phyloP scores from a whole-genome alignment of 2,797 vertebrate species.

The Melanotaenia trifasciata region DNA sequence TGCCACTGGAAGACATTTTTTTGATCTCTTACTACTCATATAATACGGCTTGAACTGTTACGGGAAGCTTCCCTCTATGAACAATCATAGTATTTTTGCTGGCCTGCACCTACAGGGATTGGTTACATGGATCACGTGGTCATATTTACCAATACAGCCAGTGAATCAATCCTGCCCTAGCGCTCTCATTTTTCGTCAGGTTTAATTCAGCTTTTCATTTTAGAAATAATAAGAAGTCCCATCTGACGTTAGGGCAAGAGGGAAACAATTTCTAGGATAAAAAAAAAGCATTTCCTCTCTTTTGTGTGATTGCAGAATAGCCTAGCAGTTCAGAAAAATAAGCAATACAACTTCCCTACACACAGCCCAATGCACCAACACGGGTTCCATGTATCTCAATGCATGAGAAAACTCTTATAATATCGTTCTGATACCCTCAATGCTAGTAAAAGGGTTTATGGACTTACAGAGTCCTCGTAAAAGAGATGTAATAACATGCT shows the following conservation, averaged over 20 bases:
- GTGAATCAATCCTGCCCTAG: slow-evolving; percentile 94
- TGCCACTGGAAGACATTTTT: slow-evolving; percentile 96
- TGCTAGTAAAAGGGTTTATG: slow-evolving; percentile 86
- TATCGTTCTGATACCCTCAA: slow-evolving; percentile 75
- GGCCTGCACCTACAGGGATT: slow-evolving; percentile 95
- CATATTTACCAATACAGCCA: slow-evolving; percentile 99
- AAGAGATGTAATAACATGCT: slow-evolving; percentile 86
- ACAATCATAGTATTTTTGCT: slow-evolving; percentile 98
- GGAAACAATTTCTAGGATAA: slow-evolving; percentile 27
- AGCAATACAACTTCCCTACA: slow-evolving; percentile 44
- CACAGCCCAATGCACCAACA: slow-evolving; percentile 40
- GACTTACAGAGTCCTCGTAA: slow-evolving; percentile 86
- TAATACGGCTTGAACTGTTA: slow-evolving; percentile 93
- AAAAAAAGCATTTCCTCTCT: slow-evolving; percentile 21
- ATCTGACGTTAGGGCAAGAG: slow-evolving; percentile 39
- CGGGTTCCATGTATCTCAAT: slow-evolving; percentile 60
- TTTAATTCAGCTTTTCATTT: slow-evolving; percentile 78
- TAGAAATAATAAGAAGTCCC: slow-evolving; percentile 56
- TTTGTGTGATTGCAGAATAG: not conserved
- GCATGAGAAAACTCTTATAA: slow-evolving; percentile 75
- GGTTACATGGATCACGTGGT: slow-evolving; percentile 99
- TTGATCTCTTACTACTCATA: slow-evolving; percentile 92
- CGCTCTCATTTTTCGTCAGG: slow-evolving; percentile 71
- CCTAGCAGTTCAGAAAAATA: slow-evolving; percentile 1
- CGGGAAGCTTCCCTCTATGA: slow-evolving; percentile 93